These are phyloP conservation scores for Lamellibrachia satsuma DNA, from an alignment of 2,888 invertebrate species.

Conservation along the genomic window DNA sequence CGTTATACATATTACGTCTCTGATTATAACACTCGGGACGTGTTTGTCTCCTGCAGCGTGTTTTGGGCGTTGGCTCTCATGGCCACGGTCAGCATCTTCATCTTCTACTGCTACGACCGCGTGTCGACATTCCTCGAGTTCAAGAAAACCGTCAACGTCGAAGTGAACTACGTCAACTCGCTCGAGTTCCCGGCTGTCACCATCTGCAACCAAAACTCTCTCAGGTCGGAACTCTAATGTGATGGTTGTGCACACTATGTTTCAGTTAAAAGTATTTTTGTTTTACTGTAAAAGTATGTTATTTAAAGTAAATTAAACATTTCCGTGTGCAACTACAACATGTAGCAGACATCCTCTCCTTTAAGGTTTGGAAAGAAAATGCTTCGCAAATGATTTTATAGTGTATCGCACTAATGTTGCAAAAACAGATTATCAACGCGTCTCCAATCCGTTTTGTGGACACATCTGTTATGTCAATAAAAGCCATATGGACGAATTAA, in stretches of 20 bases:
- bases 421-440: no score
- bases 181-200: slow-evolving; percentile 35
- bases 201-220: slow-evolving; percentile 35
- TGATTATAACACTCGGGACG: no score
- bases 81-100: slow-evolving; percentile 21
- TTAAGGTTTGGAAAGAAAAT: no score
- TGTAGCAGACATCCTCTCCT: no score
- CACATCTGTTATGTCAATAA: no score
- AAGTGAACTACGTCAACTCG: slow-evolving; percentile 32
- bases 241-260: neutral
- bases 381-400: no score
- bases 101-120: slow-evolving; percentile 30
- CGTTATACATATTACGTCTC: neutral
- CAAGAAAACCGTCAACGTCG: slow-evolving; percentile 34
- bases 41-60: neutral
- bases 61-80: neutral
- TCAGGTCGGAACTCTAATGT: neutral
- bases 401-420: no score
- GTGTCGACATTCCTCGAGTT: slow-evolving; percentile 30
- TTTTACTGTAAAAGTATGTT: no score
- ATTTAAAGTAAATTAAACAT: no score
- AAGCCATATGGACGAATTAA: no score
- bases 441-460: no score
- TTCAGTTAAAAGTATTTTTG: neutral
- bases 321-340: no score